phyloP scores from a whole-genome alignment of 2,888 invertebrate genomes.

The Macaria notata region DNA sequence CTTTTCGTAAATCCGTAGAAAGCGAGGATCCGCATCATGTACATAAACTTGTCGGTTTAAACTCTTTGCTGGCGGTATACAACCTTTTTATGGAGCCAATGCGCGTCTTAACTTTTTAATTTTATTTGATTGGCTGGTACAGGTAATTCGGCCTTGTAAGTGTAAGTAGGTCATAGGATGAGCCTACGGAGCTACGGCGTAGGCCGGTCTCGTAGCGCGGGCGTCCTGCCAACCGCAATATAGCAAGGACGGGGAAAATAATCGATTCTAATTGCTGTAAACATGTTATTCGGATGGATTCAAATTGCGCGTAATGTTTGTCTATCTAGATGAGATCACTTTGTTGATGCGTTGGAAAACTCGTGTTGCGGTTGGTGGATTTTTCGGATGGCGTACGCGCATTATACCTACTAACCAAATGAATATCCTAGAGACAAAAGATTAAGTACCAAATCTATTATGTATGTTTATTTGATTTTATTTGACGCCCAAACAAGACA shows the following conservation, averaged over 20 bases:
- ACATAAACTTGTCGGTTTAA: constrained; percentile 8
- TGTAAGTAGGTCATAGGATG: constrained; percentile 25
- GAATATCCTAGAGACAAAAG: no score
- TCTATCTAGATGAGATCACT: constrained; percentile 23
- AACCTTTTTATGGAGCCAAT: constrained; percentile 20
- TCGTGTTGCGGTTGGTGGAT: neutral
- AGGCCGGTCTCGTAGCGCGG: constrained; percentile 33
- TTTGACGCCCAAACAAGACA: no score
- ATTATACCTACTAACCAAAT: neutral
- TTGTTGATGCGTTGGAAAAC: constrained; percentile 2
- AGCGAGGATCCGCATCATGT: constrained; percentile 38
- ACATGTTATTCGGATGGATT: constrained; percentile 20
- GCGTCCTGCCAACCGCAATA: constrained; percentile 20
- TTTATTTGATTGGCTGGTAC: constrained; percentile 9
- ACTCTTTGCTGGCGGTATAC: constrained; percentile 24
- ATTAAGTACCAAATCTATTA: no score
- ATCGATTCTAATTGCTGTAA: constrained; percentile 16
- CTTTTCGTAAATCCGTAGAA: constrained; percentile 68
- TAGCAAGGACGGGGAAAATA: constrained; percentile 21
- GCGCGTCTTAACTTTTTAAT: constrained; percentile 9
- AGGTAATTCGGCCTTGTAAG: constrained; percentile 21
- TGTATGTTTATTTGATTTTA: no score
- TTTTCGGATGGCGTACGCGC: neutral
- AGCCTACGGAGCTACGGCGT: constrained; percentile 34
- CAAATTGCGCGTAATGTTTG: constrained; percentile 10